Conservation (phyloP, 2,888 invertebrate genomes). For the Rhopalosiphum nymphaeae region DNA sequence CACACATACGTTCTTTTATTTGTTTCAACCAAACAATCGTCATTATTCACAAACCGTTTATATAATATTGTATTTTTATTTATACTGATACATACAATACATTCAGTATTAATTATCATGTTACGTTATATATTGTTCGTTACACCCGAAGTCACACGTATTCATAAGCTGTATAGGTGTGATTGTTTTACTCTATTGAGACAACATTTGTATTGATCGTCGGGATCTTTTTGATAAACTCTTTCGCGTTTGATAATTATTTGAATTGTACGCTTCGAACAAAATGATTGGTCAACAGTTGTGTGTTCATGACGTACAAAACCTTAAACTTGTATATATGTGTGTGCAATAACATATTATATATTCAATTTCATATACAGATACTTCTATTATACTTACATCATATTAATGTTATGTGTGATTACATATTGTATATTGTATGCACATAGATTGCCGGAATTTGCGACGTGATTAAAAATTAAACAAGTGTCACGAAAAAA, state of each 20-base stretch:
- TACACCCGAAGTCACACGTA: not conserved
- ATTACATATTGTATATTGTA: not conserved
- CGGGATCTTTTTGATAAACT: not conserved
- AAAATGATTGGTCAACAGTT: not conserved
- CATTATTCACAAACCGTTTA: not conserved
- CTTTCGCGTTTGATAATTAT: not conserved
- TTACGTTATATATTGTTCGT: conserved; percentile 17
- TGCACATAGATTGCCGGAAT: not conserved
- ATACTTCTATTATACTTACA: not conserved
- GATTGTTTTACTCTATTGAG: conserved; percentile 36
- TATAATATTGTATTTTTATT: conserved; percentile 15
- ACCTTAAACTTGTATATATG: not conserved
- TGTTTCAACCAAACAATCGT: conserved; percentile 28
- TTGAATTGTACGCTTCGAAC: not conserved
- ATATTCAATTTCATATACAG: not conserved
- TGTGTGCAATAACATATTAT: not conserved
- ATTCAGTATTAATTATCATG: not conserved
- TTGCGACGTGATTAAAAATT: not conserved
- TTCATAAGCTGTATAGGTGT: not conserved
- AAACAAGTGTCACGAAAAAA: not conserved
- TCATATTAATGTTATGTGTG: not conserved
- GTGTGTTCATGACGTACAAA: not conserved
- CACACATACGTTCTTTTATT: not conserved
- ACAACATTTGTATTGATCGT: conserved; percentile 10
- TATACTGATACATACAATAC: conserved; percentile 23